Percentiles rank a stretch among this genome's conserved stretches.
Conservation (phyloP, 2,888 invertebrate species). For the Cephus rjabovi region DNA sequence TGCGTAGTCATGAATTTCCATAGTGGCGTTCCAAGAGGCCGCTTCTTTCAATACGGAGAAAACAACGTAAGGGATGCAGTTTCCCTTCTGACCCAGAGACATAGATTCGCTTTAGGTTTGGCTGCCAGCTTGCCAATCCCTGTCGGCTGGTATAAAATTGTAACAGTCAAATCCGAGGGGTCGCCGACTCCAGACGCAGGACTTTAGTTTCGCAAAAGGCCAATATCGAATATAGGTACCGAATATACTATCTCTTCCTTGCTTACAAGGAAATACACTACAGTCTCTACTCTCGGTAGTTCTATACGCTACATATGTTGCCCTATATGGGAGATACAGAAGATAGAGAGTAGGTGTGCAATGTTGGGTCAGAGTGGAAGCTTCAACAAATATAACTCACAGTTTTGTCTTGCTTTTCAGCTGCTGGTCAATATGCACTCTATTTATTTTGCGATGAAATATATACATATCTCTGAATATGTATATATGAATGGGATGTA, state of each 20-base stretch:
- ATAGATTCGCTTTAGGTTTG: constrained; percentile 36
- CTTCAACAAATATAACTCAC: not conserved
- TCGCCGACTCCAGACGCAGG: no score
- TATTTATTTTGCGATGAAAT: not conserved
- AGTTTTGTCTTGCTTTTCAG: not conserved
- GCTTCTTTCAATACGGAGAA: not conserved
- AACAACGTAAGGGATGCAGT: not conserved
- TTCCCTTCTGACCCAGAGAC: constrained; percentile 36
- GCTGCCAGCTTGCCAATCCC: not conserved
- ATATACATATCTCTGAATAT: not conserved
- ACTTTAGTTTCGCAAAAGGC: not conserved
- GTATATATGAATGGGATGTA: not conserved
- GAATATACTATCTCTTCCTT: not conserved
- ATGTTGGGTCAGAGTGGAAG: not conserved
- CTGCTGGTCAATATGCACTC: not conserved
- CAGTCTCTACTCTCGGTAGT: not conserved
- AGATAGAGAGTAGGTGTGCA: not conserved
- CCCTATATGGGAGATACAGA: not conserved
- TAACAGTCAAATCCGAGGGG: not conserved
- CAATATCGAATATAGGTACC: not conserved
- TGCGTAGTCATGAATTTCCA: not conserved
- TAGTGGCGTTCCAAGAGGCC: not conserved
- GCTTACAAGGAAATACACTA: not conserved
- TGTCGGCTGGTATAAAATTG: not conserved
- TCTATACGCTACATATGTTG: not conserved